These are phyloP conservation scores for Muscicapa striata DNA, from an alignment of 2,797 vertebrate genomes.

Conservation along the genomic window DNA sequence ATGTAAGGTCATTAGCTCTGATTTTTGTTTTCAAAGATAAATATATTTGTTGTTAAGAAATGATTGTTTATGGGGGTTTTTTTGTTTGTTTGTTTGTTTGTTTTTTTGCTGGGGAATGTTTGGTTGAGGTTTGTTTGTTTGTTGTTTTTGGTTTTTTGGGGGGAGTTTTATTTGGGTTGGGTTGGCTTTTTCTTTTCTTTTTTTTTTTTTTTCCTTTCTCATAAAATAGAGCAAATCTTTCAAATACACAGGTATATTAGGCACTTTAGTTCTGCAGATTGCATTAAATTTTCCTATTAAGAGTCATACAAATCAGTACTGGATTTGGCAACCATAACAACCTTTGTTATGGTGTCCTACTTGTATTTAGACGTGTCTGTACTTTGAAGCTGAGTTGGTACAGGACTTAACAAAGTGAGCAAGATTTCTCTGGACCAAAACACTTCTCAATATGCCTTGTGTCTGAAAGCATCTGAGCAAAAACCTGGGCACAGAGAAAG, in stretches of 20 bases:
- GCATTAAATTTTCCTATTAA: background rate
- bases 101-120: too few relatives aligned
- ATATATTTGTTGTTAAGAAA: background rate
- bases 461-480: too few relatives aligned
- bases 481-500: background rate
- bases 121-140: too few relatives aligned
- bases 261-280: background rate
- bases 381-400: background rate
- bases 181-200: background rate
- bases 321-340: background rate
- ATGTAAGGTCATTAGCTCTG: background rate
- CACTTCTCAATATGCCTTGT: background rate
- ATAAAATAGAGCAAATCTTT: background rate
- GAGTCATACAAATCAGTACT: background rate
- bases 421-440: background rate
- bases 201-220: background rate
- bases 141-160: background rate
- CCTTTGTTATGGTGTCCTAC: background rate
- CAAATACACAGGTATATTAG: background rate
- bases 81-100: background rate
- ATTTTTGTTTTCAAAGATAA: background rate
- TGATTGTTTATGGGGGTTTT: fast-evolving
- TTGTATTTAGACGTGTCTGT: background rate
- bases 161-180: background rate
- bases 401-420: background rate